A percentile compares a stretch with the other conserved stretches of the same genome.
Evolutionary conservation across 1,140 invertebrate genomes (phyloP).

Genomic region (Drosophila punjabiensis): DNA sequence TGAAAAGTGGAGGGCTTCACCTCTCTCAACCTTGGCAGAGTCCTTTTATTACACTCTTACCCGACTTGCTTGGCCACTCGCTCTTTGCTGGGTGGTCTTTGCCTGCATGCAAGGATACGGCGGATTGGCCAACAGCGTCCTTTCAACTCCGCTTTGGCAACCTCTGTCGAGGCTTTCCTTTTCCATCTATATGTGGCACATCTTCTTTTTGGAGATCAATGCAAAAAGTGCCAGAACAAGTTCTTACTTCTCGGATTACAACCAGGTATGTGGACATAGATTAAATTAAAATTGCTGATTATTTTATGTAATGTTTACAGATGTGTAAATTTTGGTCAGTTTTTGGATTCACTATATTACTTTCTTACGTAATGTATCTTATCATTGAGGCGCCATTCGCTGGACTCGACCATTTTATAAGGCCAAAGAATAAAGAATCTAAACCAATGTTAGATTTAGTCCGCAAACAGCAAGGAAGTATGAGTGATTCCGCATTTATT

Average conservation of each 20-base stretch:
- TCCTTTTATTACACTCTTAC: slow-evolving; percentile 88
- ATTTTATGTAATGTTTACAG: neutral
- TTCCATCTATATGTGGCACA: slow-evolving; percentile 86
- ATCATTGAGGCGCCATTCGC: slow-evolving; percentile 47
- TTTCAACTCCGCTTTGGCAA: slow-evolving; percentile 77
- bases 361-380: slow-evolving; percentile 32
- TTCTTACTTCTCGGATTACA: slow-evolving; percentile 49
- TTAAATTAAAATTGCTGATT: no score
- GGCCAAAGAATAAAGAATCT: neutral
- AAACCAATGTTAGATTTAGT: neutral
- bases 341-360: slow-evolving; percentile 29
- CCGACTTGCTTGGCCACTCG: slow-evolving; percentile 87
- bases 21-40: slow-evolving; percentile 77
- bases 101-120: slow-evolving; percentile 88
- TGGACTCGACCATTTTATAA: slow-evolving; percentile 22
- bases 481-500: no score
- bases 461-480: neutral
- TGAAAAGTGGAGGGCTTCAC: slow-evolving; percentile 55
- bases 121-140: slow-evolving; percentile 86
- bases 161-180: slow-evolving; percentile 85
- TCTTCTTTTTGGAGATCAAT: slow-evolving; percentile 48
- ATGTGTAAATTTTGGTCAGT: slow-evolving; percentile 43
- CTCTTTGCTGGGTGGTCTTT: slow-evolving; percentile 89
- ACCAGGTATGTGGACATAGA: slow-evolving; percentile 13
- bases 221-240: slow-evolving; percentile 15